Evolutionary conservation across 2,113 vertebrate species (phyloP).

Genomic region (Rhinolophus ferrumequinum): DNA sequence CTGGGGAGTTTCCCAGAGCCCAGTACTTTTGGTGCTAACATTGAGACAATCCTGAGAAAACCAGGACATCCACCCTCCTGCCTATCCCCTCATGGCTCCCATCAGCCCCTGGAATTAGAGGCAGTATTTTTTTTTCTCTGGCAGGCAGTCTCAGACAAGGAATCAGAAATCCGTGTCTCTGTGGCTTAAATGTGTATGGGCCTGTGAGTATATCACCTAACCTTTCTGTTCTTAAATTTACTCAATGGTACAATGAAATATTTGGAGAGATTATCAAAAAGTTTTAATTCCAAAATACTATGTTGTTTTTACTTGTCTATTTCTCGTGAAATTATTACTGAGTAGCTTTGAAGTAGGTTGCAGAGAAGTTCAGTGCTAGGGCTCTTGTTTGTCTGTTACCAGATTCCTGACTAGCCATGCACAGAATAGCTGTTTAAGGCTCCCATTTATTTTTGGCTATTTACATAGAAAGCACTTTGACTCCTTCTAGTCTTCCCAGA

Average conservation of each 20-base stretch:
- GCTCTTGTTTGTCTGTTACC: not conserved
- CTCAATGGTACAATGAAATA: not conserved
- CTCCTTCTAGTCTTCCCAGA: slow-evolving; percentile 47
- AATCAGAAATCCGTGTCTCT: not conserved
- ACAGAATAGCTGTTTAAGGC: not conserved
- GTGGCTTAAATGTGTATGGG: not conserved
- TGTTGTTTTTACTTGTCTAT: not conserved
- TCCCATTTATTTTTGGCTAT: slow-evolving; percentile 52
- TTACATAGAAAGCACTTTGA: slow-evolving; percentile 55
- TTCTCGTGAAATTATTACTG: not conserved
- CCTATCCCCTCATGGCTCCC: not conserved
- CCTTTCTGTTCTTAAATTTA: not conserved
- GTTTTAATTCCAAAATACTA: not conserved
- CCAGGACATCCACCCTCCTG: not conserved
- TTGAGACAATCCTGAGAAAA: not conserved
- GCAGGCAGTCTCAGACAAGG: not conserved
- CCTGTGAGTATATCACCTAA: not conserved
- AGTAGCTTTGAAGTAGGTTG: not conserved
- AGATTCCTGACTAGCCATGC: not conserved
- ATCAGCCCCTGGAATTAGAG: not conserved
- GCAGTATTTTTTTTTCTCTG: not conserved
- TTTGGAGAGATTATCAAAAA: not conserved
- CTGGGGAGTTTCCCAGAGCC: not conserved
- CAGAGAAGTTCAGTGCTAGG: not conserved
- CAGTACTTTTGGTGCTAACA: not conserved